These are phyloP conservation scores for Osedax fenrisi DNA, from an alignment of 2,888 invertebrate genomes.

Conservation along the genomic window DNA sequence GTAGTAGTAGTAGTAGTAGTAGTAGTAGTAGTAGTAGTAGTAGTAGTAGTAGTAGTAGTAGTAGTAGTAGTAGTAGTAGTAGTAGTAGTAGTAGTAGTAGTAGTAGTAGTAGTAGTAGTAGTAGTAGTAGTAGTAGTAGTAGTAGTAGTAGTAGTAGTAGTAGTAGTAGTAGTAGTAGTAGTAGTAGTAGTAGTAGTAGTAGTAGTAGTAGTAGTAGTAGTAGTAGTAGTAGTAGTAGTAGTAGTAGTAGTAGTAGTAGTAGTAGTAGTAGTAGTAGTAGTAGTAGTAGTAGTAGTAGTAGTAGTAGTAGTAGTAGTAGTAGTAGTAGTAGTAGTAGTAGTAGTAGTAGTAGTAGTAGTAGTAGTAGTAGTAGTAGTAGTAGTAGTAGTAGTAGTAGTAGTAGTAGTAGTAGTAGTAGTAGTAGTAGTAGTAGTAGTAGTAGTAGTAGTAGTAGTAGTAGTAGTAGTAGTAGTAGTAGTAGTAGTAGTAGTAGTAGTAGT, in stretches of 20 bases:
- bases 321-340: constrained; percentile 22
- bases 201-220: constrained; percentile 49
- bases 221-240: not conserved
- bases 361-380: constrained; percentile 20
- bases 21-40: not conserved
- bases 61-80: not conserved
- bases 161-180: not conserved
- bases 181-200: constrained; percentile 14
- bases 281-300: constrained; percentile 21
- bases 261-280: constrained; percentile 36
- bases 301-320: constrained; percentile 21
- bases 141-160: not conserved
- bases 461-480: constrained; percentile 19
- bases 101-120: not conserved
- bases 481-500: constrained; percentile 15
- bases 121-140: not conserved
- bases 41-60: not conserved
- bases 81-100: not conserved
- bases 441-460: constrained; percentile 22
- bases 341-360: constrained; percentile 19
- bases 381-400: constrained; percentile 22
- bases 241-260: constrained; percentile 48
- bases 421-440: constrained; percentile 20
- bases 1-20: not conserved
- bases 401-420: constrained; percentile 22